These are phyloP conservation scores for Hedya salicella DNA, from an alignment of 2,888 invertebrate species.

Conservation along the genomic window DNA sequence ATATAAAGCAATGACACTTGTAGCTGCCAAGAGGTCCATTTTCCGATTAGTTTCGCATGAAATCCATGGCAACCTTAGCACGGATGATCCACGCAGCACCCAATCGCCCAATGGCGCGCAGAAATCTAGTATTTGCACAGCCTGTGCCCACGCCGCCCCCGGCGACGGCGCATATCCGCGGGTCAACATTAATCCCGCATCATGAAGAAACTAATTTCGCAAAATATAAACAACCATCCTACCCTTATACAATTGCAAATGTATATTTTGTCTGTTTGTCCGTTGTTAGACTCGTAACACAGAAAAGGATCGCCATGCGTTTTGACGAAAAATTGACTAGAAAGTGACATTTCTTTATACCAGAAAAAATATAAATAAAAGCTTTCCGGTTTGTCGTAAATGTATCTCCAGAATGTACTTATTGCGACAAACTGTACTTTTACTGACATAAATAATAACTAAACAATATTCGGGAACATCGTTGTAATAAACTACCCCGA, in stretches of 20 bases:
- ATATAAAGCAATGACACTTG: no score
- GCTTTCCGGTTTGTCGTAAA: no score
- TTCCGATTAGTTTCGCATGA: neutral
- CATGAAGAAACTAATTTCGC: constrained; percentile 57
- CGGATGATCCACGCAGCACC: constrained; percentile 50
- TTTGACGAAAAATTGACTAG: no score
- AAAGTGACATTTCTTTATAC: no score
- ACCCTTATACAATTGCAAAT: constrained; percentile 7
- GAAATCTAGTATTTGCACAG: constrained; percentile 73
- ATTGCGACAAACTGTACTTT: no score
- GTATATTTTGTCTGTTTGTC: neutral
- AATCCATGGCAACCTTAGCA: constrained; percentile 15
- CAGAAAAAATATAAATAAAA: no score
- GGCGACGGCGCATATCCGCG: constrained; percentile 74
- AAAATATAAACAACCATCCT: constrained; percentile 22
- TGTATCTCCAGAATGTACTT: no score
- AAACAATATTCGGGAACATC: neutral
- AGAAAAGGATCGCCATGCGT: no score
- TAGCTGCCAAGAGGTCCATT: neutral
- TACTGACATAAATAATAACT: no score
- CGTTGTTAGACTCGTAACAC: no score
- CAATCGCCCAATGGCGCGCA: constrained; percentile 55
- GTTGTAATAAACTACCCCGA: neutral
- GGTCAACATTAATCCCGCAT: constrained; percentile 71
- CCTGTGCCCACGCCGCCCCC: constrained; percentile 68